Evolutionary conservation across 2,888 invertebrate genomes (phyloP), one percentile per base, ranked within the genome.

Genomic region (Oligia fasciuncula): DNA sequence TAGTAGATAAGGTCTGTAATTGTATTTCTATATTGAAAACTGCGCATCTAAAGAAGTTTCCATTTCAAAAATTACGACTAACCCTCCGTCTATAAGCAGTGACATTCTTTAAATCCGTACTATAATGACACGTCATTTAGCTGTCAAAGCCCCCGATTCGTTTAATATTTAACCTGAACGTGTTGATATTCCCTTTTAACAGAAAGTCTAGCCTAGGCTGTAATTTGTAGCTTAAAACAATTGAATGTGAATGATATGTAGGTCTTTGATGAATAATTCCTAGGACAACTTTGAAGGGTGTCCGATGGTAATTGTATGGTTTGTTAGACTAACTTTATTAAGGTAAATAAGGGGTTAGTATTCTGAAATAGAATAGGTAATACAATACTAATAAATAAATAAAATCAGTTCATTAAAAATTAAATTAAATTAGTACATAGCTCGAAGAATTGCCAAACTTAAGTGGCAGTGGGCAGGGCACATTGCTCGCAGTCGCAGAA

Each of bases 251-350:
- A 29, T 17, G 8, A 46, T 23, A 66, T 63, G 35, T 73, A 17
- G 23, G 6, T 14, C 54, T 77, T 82, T 84, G 74, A 74, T 84
- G 9, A 74, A 83, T 83, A 68, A 77, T 82, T 83, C 46, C 17
- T 69, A 17, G 14, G 43, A 60, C 46, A 35, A 62, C 14, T 77
- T 40, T 60, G 23, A 77, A 77, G 35, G 46, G 57, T 73, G 35
- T n/a, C 17, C 2, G 19, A 66, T 13, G 3, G 2, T 57, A 65
- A 73, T 69, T 35, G 11, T 54, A 54, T 19, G 13, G 43, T 46
- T 77, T 17, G 2, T 9, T 23, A 5, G 13, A 13, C 5, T 65
- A 35, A 46, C 65, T 17, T 35, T 29, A 17, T 13, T 0, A 51
- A 13, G 17, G 8, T 29, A 6, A 65, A 43, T 2, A n/a, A 23